These are phyloP conservation scores for Paracyclopina nana DNA, from an alignment of 1,140 invertebrate species.

Conservation along the genomic window DNA sequence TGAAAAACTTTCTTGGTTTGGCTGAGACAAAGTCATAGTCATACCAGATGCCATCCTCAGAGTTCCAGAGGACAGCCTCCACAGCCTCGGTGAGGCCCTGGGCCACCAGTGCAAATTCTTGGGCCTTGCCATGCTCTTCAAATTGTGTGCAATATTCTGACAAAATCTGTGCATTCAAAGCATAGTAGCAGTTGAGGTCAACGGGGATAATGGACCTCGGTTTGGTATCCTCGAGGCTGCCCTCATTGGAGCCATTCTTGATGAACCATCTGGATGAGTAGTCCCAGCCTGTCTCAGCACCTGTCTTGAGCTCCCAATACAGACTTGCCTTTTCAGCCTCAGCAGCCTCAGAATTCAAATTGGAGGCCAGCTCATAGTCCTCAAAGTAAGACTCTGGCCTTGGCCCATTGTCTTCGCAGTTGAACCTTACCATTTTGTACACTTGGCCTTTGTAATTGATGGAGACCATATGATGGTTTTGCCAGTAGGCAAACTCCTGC, in stretches of 20 bases:
- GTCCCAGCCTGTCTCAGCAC: slow-evolving; percentile 84
- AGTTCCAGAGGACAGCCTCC: neutral
- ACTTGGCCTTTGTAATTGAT: neutral
- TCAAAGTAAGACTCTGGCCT: slow-evolving; percentile 66
- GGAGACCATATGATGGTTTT: neutral
- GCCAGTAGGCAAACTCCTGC: slow-evolving; percentile 37
- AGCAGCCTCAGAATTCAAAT: neutral
- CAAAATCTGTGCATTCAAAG: slow-evolving; percentile 5
- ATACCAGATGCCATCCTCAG: neutral
- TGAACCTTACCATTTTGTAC: neutral
- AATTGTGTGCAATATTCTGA: slow-evolving; percentile 23
- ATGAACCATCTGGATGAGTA: slow-evolving; percentile 82
- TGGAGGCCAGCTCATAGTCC: slow-evolving; percentile 29
- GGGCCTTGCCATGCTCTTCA: neutral
- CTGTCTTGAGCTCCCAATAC: slow-evolving; percentile 62
- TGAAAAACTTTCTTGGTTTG: slow-evolving; percentile 34
- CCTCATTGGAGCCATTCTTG: slow-evolving; percentile 18
- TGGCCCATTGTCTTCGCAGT: slow-evolving; percentile 31
- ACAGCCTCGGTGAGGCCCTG: neutral
- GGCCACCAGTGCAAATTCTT: neutral
- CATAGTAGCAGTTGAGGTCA: slow-evolving; percentile 4
- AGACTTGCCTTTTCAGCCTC: slow-evolving; percentile 44
- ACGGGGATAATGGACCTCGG: slow-evolving; percentile 6
- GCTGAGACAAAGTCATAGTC: slow-evolving; percentile 11
- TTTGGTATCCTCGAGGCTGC: neutral